Percentiles rank a stretch among this genome's conserved stretches.
Evolutionary conservation across 1,140 invertebrate genomes (phyloP).

Genomic region (Trialeurodes vaporariorum): DNA sequence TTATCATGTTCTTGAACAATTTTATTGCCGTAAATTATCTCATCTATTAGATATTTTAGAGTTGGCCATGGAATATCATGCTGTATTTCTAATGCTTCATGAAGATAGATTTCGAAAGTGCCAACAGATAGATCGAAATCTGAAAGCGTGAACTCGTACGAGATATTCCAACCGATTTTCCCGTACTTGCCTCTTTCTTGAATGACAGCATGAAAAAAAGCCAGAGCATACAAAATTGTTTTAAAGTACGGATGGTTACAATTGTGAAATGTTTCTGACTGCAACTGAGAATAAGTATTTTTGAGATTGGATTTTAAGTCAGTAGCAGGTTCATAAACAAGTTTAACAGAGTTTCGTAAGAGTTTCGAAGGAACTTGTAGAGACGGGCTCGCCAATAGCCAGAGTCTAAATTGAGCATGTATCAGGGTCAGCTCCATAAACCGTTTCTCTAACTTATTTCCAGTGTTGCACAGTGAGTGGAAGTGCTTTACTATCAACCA

Average conservation of each 20-base stretch:
- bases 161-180: constrained; percentile 88
- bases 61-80: constrained; percentile 69
- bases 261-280: constrained; percentile 49
- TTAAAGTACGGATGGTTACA: constrained; percentile 62
- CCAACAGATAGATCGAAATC: constrained; percentile 77
- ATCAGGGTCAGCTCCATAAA: constrained; percentile 63
- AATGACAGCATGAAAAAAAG: constrained; percentile 83
- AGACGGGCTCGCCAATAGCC: constrained; percentile 81
- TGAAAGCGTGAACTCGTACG: constrained; percentile 84
- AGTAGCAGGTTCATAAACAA: constrained; percentile 80
- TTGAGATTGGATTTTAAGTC: constrained; percentile 79
- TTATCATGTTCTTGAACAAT: constrained; percentile 83
- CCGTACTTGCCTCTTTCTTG: constrained; percentile 82
- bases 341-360: constrained; percentile 65
- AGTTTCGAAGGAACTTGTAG: constrained; percentile 77
- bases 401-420: constrained; percentile 81
- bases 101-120: constrained; percentile 71
- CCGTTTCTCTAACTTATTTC: constrained; percentile 65
- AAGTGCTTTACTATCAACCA: constrained; percentile 89
- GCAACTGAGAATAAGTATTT: constrained; percentile 77
- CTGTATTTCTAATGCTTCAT: constrained; percentile 26
- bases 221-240: constrained; percentile 67
- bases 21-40: constrained; percentile 86
- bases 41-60: constrained; percentile 81
- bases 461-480: constrained; percentile 68